Percentiles rank a stretch among this genome's conserved stretches.
Conservation (phyloP, 2,888 invertebrate genomes). For the Tachina lurida region DNA sequence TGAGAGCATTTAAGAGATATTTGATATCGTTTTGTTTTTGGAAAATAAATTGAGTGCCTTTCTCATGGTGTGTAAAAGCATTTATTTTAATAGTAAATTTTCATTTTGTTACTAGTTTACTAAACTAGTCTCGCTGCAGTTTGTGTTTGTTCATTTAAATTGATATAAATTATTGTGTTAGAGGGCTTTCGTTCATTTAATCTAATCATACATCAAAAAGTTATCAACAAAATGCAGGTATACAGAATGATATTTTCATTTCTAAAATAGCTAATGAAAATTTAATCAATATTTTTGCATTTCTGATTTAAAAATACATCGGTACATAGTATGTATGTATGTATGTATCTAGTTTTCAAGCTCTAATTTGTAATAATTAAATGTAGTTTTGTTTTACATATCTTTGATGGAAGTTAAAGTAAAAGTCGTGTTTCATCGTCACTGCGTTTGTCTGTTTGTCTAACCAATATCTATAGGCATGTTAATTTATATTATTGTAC, state of each 20-base stretch:
- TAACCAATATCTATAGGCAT: constrained; percentile 39
- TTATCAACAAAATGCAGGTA: constrained; percentile 34
- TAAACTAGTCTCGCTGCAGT: constrained; percentile 29
- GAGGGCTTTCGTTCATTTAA: constrained; percentile 40
- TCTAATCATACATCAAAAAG: constrained; percentile 37
- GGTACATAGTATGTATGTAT: no score
- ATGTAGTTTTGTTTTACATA: neutral
- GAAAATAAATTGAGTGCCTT: constrained; percentile 27
- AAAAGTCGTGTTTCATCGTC: constrained; percentile 4
- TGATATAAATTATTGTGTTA: constrained; percentile 35
- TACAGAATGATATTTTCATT: constrained; percentile 12
- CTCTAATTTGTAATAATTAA: no score
- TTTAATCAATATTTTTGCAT: neutral
- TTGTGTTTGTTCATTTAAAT: constrained; percentile 46
- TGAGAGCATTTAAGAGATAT: no score
- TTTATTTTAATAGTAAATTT: constrained; percentile 44
- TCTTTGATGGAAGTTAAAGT: neutral
- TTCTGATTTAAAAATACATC: neutral
- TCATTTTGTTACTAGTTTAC: constrained; percentile 32
- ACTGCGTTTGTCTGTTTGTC: constrained; percentile 3
- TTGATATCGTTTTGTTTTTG: neutral
- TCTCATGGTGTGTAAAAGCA: constrained; percentile 39
- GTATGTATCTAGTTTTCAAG: neutral
- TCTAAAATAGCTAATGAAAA: constrained; percentile 1
- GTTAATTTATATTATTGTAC: constrained; percentile 34